Base-by-base conservation (phyloP, 2,888 invertebrate genomes). In the Monochamus alternatus region DNA sequence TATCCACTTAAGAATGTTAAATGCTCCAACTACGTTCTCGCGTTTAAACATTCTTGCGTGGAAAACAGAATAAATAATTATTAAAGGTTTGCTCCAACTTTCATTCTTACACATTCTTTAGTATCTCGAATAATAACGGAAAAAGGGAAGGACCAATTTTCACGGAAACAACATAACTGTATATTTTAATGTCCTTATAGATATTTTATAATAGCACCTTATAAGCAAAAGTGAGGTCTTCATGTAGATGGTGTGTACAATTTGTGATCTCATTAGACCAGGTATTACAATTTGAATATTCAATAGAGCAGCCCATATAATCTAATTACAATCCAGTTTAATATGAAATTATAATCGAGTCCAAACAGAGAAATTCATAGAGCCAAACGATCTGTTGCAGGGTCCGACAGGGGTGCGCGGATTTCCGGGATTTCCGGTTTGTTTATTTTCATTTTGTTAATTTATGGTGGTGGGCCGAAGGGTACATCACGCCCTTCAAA, bases 391-490 rank as follows among this genome's bases (percentile, higher is more conserved):
- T 90, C 87, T 90, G 89, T 91, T 91, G 84, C 90, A 90, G 90
- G 91, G 91, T 84, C 87, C 87, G 85, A 87, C 89, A 83, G 91
- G 91, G 87, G 86, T 89, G 81, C 89, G 90, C 87, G 91, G 91
- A 87, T 90, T 88, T 88, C 91, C 91, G 87, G 91, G 91, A 89
- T 91, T 90, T 89, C 90, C 90, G 91, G 91, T 91, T 90, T 89
- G 90, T 90, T 88, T 78, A 82, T 81, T 85, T 84, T 85, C 78
- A 83, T 84, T 86, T 86, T 76, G 80, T 82, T 64, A 69, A 66
- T 73, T 71, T 78, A 68, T 68, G 75, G 75, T 78, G 78, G 71
- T 75, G 77, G 78, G 65, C 12, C 14, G 63, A 51, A 52, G 51
- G 51, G 63, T 71, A 38, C 60, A 64, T 55, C 38, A 59, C 59